Evolutionary conservation across 2,113 vertebrate species (phyloP).

Genomic region (Hucho hucho): DNA sequence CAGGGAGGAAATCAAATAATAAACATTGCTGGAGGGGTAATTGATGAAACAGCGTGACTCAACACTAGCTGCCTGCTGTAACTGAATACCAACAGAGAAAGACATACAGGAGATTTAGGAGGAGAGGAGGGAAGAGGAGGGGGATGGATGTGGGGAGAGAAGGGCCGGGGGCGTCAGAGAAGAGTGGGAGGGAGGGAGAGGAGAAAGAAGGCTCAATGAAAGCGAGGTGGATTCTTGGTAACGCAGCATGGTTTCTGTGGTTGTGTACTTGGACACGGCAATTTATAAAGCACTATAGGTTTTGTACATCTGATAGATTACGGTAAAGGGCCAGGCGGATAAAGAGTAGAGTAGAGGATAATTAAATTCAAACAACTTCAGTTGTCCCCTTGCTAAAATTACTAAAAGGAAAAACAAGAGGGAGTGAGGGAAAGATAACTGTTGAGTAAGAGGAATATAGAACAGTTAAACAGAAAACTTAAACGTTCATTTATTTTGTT

Average conservation of each 20-base stretch:
- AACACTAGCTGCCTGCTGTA: conserved; percentile 25
- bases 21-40: conserved; percentile 20
- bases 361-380: no score
- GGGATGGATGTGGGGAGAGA: conserved; percentile 13
- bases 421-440: not conserved
- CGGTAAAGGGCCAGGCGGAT: not conserved
- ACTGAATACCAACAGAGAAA: conserved; percentile 19
- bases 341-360: no score
- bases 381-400: no score
- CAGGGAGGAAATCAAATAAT: conserved; percentile 22
- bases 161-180: not conserved
- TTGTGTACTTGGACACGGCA: not conserved
- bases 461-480: no score
- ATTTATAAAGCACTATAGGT: no score
- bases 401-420: not conserved
- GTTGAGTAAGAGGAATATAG: not conserved
- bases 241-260: conserved; percentile 50
- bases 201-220: conserved; percentile 20
- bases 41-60: conserved; percentile 31
- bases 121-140: conserved; percentile 2
- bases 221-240: conserved; percentile 52
- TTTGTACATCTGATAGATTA: no score
- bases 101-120: conserved; percentile 13
- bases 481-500: no score
- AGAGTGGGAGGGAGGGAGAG: conserved; percentile 1